These are phyloP conservation scores for Elaphurus davidianus DNA, from an alignment of 2,113 vertebrate species.

Conservation along the genomic window DNA sequence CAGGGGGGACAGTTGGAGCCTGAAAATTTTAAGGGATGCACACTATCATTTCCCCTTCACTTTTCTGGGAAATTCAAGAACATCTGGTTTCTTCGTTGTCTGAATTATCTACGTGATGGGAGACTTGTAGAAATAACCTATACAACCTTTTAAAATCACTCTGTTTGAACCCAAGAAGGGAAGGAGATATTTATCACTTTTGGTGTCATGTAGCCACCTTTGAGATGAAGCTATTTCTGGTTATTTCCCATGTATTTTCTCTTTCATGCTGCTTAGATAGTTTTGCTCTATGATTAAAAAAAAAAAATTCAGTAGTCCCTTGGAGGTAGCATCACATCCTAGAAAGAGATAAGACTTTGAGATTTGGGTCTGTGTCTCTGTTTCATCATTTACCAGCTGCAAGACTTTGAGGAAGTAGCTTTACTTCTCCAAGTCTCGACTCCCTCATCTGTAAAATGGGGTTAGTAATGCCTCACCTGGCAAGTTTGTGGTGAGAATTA, in stretches of 20 bases:
- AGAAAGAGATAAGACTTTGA: neutral
- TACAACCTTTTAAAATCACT: neutral
- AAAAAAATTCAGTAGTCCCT: neutral
- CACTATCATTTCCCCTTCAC: neutral
- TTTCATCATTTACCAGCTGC: neutral
- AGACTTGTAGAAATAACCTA: neutral
- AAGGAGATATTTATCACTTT: neutral
- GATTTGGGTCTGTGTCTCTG: neutral
- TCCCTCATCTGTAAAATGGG: neutral
- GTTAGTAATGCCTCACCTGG: too few relatives aligned
- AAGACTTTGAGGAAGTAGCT: neutral
- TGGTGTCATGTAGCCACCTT: too few relatives aligned
- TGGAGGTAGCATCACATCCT: neutral
- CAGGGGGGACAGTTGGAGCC: neutral
- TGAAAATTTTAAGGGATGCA: neutral
- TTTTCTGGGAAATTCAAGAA: neutral
- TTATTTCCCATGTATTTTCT: neutral
- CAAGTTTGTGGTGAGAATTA: neutral
- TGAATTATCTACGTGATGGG: too few relatives aligned
- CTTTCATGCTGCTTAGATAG: neutral
- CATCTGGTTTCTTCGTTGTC: neutral
- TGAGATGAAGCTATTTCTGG: neutral
- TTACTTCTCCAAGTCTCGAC: neutral
- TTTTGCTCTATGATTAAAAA: neutral
- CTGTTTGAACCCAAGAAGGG: neutral